Evolutionary conservation across 2,888 invertebrate genomes (phyloP), one percentile per base, ranked within the genome.

Genomic region (Hirtodrosophila cameraria): DNA sequence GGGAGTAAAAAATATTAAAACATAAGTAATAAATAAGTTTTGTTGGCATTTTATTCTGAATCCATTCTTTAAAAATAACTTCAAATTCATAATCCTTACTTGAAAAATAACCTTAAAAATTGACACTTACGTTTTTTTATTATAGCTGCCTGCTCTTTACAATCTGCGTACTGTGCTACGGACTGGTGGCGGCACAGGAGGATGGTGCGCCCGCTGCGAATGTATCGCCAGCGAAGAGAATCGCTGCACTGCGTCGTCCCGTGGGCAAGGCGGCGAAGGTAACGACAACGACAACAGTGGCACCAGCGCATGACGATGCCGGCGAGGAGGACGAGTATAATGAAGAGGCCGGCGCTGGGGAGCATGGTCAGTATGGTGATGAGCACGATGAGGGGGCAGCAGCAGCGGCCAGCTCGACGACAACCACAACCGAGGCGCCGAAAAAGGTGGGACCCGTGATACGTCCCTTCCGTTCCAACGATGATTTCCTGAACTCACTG

Each of bases 391-490:
- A 92, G 36, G 89, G 62, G 1, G 88, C 60, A 2, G 81, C 89
- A 8, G 88, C 20, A 92, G 93, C 42, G 3, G 52, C 15, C 7
- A 83, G 85, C 41, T 81, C 84, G 7, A 94, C 94, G 8, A 93
- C 93, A 1, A 91, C 93, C 0, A 93, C 94, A 0, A 95, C 95
- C 4, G 94, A 94, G 79, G 91, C 94, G 45, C 93, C 94, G 73
- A 95, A 95, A 81, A 93, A 94, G 75, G 88, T 92, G 33, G 92
- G 92, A 0, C 94, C 94, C 11, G 92, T 93, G 28, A 94, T 95
- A 11, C 91, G 96, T 52, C 95, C 96, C 0, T 95, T 95, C 93
- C 93, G 95, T 81, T 95, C 95, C 85, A 95, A 96, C 90, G 94
- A 95, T 57, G 95, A 95, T 80, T 92, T 96, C 20, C 90, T 96